Percentiles rank a stretch among this genome's conserved stretches.
phyloP scores from a whole-genome alignment of 2,888 invertebrate species.

The Parnassius smintheus region DNA sequence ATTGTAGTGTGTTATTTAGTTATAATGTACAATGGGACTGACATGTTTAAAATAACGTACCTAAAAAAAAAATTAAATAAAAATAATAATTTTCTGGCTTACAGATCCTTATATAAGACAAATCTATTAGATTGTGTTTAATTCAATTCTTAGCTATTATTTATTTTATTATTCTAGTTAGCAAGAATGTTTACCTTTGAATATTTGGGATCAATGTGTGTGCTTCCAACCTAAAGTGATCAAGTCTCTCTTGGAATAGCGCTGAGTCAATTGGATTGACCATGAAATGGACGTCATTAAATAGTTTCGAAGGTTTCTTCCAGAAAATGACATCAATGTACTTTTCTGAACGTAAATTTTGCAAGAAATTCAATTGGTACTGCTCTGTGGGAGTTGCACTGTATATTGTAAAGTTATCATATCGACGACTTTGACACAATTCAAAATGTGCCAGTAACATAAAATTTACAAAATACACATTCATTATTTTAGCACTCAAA shows the following conservation, averaged over 20 bases:
- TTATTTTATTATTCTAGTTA: too few relatives aligned
- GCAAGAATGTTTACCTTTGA: slow-evolving; percentile 44
- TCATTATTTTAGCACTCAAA: slow-evolving; percentile 40
- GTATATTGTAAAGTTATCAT: slow-evolving; percentile 49
- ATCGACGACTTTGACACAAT: slow-evolving; percentile 42
- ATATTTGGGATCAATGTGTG: slow-evolving; percentile 41
- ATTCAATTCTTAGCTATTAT: too few relatives aligned
- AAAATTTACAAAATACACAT: slow-evolving; percentile 40
- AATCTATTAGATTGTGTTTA: too few relatives aligned
- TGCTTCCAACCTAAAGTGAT: slow-evolving; percentile 46
- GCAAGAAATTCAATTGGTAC: slow-evolving; percentile 56
- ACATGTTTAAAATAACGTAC: too few relatives aligned
- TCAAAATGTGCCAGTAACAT: slow-evolving; percentile 43
- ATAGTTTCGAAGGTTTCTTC: slow-evolving; percentile 52
- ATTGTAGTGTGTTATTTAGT: too few relatives aligned
- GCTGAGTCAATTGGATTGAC: slow-evolving; percentile 46
- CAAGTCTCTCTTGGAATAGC: slow-evolving; percentile 48
- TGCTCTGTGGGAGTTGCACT: slow-evolving; percentile 40
- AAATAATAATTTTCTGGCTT: too few relatives aligned
- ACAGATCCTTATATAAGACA: too few relatives aligned
- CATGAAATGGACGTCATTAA: slow-evolving; percentile 50
- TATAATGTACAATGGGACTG: too few relatives aligned
- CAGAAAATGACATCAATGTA: slow-evolving; percentile 58
- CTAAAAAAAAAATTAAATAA: too few relatives aligned
- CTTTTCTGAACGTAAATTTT: slow-evolving; percentile 48